A percentile compares a stretch with the other conserved stretches of the same genome.
These are phyloP conservation scores for Himalopsyche phryganea DNA, from an alignment of 1,140 invertebrate species.

Conservation along the genomic window DNA sequence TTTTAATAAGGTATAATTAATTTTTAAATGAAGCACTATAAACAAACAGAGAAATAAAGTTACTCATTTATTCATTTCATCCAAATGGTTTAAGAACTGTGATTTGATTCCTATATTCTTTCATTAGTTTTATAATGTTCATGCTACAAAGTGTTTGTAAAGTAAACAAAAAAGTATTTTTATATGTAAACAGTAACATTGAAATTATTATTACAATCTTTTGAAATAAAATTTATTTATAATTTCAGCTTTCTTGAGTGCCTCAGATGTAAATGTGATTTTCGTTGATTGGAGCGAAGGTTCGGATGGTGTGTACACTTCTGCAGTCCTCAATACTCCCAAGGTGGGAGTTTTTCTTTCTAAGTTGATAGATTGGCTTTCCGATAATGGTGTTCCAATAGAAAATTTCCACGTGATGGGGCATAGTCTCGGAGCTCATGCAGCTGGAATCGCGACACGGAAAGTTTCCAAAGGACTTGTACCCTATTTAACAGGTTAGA, in stretches of 20 bases:
- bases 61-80: too few relatives aligned
- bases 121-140: too few relatives aligned
- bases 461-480: slow-evolving; percentile 27
- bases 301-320: slow-evolving; percentile 46
- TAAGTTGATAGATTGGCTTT: slow-evolving; percentile 53
- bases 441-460: slow-evolving; percentile 39
- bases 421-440: slow-evolving; percentile 33
- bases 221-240: too few relatives aligned
- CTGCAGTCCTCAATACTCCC: slow-evolving; percentile 48
- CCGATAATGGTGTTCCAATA: slow-evolving; percentile 36
- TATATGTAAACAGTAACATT: too few relatives aligned
- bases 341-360: slow-evolving; percentile 51
- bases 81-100: too few relatives aligned
- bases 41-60: too few relatives aligned
- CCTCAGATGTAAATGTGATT: slow-evolving; percentile 54
- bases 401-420: slow-evolving; percentile 42
- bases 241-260: slow-evolving; percentile 43
- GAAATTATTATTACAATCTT: too few relatives aligned
- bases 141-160: too few relatives aligned
- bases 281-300: slow-evolving; percentile 53
- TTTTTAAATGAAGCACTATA: too few relatives aligned
- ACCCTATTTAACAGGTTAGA: slow-evolving; percentile 25
- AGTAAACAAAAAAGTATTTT: too few relatives aligned
- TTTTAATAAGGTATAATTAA: too few relatives aligned
- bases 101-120: too few relatives aligned